Conservation (phyloP, 2,113 vertebrate genomes). For the Natator depressus region DNA sequence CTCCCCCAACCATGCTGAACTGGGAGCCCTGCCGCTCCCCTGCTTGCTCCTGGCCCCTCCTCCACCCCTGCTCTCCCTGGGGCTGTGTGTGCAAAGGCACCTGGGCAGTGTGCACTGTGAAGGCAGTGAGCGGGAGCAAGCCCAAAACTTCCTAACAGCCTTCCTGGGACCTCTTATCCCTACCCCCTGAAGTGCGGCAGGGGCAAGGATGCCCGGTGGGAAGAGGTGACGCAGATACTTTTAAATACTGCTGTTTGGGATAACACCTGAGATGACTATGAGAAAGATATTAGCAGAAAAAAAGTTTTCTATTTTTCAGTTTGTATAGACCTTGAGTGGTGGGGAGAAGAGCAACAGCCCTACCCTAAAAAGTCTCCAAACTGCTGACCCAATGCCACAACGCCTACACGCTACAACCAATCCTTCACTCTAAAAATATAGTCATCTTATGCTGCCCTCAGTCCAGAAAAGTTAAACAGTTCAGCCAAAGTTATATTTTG, state of each 20-base stretch:
- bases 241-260: not conserved
- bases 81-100: too few relatives aligned
- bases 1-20: too few relatives aligned
- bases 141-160: too few relatives aligned
- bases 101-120: too few relatives aligned
- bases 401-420: not conserved
- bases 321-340: not conserved
- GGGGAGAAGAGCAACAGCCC: not conserved
- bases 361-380: not conserved
- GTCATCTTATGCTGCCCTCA: not conserved
- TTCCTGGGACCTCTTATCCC: too few relatives aligned
- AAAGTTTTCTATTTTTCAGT: not conserved
- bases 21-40: too few relatives aligned
- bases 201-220: too few relatives aligned
- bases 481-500: not conserved
- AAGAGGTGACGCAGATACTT: not conserved
- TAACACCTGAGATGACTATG: conserved; percentile 8
- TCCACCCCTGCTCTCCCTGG: too few relatives aligned
- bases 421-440: not conserved
- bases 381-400: not conserved
- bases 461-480: not conserved
- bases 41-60: too few relatives aligned
- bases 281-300: not conserved
- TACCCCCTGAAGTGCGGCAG: too few relatives aligned
- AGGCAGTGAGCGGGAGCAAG: too few relatives aligned